Evolutionary conservation across 2,113 vertebrate species (phyloP).

Genomic region (Bothrops jararaca): DNA sequence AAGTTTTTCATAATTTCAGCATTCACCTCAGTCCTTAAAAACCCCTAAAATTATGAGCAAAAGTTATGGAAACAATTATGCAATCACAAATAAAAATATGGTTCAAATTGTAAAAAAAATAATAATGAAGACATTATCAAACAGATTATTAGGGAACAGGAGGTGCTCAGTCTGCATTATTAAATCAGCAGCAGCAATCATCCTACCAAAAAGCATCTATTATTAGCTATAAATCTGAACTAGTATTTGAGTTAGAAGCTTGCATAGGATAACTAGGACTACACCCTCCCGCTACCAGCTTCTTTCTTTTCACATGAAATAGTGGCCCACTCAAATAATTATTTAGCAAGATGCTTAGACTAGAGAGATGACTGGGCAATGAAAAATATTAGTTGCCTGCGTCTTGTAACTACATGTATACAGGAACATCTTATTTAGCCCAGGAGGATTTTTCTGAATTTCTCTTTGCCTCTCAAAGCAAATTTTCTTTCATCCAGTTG

Average conservation of each 20-base stretch:
- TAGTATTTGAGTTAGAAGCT: neutral
- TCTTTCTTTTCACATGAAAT: neutral
- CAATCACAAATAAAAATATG: neutral
- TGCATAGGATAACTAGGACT: neutral
- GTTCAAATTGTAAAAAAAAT: neutral
- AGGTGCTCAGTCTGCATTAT: neutral
- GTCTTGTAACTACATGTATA: neutral
- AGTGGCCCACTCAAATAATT: neutral
- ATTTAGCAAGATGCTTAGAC: neutral
- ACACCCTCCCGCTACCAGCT: neutral
- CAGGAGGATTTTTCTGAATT: neutral
- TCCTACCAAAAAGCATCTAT: neutral
- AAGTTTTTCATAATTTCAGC: neutral
- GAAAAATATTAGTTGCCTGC: neutral
- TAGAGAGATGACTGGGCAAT: neutral
- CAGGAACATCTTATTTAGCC: neutral
- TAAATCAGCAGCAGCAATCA: neutral
- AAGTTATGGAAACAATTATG: neutral
- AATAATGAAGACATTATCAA: neutral
- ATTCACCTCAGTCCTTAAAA: neutral
- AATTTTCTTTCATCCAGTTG: neutral
- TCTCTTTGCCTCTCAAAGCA: neutral
- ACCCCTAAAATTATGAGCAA: neutral
- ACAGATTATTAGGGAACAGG: neutral
- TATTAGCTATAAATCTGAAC: neutral